phyloP scores from a whole-genome alignment of 2,113 vertebrate species.

The Dromiciops gliroides region DNA sequence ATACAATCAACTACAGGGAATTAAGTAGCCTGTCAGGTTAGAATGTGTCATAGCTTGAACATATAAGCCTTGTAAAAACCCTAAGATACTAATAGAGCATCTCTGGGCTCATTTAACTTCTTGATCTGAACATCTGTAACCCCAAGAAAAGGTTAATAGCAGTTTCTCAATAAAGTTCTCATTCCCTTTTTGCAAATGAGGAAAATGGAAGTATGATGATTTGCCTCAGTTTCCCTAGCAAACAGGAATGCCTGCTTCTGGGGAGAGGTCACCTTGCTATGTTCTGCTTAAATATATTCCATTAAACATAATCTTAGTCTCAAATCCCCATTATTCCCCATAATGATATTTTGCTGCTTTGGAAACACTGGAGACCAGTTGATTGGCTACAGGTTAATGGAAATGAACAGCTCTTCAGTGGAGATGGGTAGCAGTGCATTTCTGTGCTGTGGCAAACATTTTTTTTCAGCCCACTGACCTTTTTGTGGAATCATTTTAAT shows the following conservation, averaged over 20 bases:
- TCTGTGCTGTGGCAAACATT: background rate
- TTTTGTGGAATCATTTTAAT: background rate
- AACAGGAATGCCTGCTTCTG: background rate
- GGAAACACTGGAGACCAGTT: background rate
- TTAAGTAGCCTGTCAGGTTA: background rate
- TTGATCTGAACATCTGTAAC: background rate
- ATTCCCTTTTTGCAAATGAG: background rate
- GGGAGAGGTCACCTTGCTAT: background rate
- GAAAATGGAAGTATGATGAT: background rate
- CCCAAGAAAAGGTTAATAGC: background rate
- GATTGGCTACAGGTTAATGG: background rate
- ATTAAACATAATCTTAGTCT: background rate
- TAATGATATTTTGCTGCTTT: background rate
- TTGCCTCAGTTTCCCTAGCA: background rate
- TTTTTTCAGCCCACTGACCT: background rate
- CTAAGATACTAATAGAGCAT: background rate
- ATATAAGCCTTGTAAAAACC: background rate
- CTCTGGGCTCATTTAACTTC: background rate
- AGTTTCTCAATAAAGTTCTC: background rate
- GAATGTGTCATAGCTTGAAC: background rate
- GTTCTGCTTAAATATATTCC: background rate
- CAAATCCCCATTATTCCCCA: background rate
- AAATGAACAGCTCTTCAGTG: background rate
- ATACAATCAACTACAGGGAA: background rate
- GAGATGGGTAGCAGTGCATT: background rate